A percentile compares a stretch with the other conserved stretches of the same genome.
These are phyloP conservation scores for Manduca sexta DNA, from an alignment of 1,140 invertebrate species.

Conservation along the genomic window DNA sequence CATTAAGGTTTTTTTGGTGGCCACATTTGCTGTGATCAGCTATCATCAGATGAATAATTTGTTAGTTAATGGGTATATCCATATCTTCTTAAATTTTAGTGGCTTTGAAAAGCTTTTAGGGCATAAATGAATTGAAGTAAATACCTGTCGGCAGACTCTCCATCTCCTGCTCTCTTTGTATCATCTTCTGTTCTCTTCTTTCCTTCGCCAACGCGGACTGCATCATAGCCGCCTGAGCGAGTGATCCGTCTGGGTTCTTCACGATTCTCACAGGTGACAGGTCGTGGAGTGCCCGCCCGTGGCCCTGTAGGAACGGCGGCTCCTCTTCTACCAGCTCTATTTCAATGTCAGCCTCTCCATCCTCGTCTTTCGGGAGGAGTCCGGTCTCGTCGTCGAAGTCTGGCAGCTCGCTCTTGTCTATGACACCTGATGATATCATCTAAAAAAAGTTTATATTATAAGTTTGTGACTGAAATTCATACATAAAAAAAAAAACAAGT, in stretches of 20 bases:
- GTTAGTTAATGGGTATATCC: no score
- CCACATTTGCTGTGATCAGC: no score
- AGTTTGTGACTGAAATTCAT: neutral
- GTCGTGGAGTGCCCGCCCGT: slow-evolving; percentile 91
- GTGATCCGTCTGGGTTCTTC: slow-evolving; percentile 96
- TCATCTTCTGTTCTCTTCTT: slow-evolving; percentile 93
- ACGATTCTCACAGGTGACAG: slow-evolving; percentile 97
- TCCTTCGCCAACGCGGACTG: slow-evolving; percentile 98
- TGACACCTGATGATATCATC: slow-evolving; percentile 90
- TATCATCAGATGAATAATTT: no score
- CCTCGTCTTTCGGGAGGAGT: slow-evolving; percentile 89
- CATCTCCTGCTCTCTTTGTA: slow-evolving; percentile 92
- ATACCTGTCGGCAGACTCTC: slow-evolving; percentile 82
- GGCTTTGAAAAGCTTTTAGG: no score
- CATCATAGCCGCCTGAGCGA: slow-evolving; percentile 99
- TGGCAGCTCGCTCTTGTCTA: slow-evolving; percentile 90
- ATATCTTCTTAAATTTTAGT: no score
- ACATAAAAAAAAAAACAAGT: neutral
- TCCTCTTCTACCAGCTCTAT: slow-evolving; percentile 99
- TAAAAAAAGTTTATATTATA: slow-evolving; percentile 26
- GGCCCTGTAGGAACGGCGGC: slow-evolving; percentile 94
- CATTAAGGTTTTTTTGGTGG: no score
- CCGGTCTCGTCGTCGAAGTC: slow-evolving; percentile 95
- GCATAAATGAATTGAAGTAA: no score
- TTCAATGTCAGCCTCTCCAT: slow-evolving; percentile 98